Evolutionary conservation across 2,888 invertebrate genomes (phyloP).

Genomic region (Lepetodrilus schrolli): DNA sequence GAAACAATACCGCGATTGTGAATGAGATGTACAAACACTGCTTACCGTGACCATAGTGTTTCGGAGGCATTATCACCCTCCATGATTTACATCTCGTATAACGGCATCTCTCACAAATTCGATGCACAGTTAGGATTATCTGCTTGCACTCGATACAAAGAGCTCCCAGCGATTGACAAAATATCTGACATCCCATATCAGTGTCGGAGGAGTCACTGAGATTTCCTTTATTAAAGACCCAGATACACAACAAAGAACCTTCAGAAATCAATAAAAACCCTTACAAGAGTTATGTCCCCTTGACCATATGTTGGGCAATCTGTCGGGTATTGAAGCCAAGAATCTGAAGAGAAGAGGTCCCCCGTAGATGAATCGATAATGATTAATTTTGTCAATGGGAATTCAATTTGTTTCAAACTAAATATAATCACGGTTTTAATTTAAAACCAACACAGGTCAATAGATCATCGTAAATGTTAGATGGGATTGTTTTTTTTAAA

Average conservation of each 20-base stretch:
- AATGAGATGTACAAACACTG: no score
- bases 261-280: slow-evolving; percentile 12
- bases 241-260: slow-evolving; percentile 15
- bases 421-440: no score
- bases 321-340: no score
- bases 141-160: slow-evolving; percentile 5
- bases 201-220: background rate
- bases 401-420: no score
- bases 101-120: background rate
- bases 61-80: background rate
- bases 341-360: no score
- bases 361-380: no score
- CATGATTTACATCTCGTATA: background rate
- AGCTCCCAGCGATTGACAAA: background rate
- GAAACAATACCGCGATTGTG: no score
- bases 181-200: slow-evolving; percentile 4
- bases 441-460: no score
- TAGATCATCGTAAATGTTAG: no score
- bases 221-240: slow-evolving; percentile 14
- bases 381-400: no score
- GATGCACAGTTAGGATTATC: background rate
- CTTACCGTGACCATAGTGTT: slow-evolving; percentile 1
- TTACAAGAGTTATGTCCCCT: slow-evolving; percentile 18
- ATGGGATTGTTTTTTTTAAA: no score
- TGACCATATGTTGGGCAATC: slow-evolving; percentile 17